phyloP scores from a whole-genome alignment of 2,888 invertebrate species.

The Magallana nippona region DNA sequence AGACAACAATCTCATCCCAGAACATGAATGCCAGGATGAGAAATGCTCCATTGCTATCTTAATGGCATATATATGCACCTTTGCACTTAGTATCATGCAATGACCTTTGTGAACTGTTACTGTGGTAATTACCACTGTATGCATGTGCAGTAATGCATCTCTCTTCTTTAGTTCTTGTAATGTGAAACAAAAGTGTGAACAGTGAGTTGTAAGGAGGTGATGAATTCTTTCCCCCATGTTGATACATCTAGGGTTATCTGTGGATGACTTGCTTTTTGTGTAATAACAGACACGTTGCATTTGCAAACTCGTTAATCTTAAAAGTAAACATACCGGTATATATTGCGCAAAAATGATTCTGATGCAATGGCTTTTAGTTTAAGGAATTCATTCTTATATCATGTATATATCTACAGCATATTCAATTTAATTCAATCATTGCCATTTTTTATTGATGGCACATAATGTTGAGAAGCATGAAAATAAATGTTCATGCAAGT shows the following conservation, averaged over 20 bases:
- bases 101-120: not conserved
- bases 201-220: not conserved
- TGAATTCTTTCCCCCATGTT: not conserved
- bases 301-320: not conserved
- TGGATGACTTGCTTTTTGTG: not conserved
- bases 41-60: not conserved
- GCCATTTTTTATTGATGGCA: too few relatives aligned
- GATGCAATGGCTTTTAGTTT: not conserved
- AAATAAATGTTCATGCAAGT: too few relatives aligned
- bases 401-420: too few relatives aligned
- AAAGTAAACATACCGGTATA: too few relatives aligned
- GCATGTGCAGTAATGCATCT: not conserved
- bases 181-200: not conserved
- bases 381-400: too few relatives aligned
- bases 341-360: not conserved
- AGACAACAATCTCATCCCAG: not conserved
- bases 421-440: too few relatives aligned
- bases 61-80: not conserved
- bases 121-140: not conserved
- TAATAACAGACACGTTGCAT: not conserved
- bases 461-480: too few relatives aligned
- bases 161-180: not conserved
- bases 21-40: slow-evolving; percentile 17
- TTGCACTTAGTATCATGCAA: not conserved
- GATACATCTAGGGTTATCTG: slow-evolving; percentile 8